Evolutionary conservation across 2,888 invertebrate genomes (phyloP), one percentile per base, ranked within the genome.

Genomic region (Lasioglossum calceatum): DNA sequence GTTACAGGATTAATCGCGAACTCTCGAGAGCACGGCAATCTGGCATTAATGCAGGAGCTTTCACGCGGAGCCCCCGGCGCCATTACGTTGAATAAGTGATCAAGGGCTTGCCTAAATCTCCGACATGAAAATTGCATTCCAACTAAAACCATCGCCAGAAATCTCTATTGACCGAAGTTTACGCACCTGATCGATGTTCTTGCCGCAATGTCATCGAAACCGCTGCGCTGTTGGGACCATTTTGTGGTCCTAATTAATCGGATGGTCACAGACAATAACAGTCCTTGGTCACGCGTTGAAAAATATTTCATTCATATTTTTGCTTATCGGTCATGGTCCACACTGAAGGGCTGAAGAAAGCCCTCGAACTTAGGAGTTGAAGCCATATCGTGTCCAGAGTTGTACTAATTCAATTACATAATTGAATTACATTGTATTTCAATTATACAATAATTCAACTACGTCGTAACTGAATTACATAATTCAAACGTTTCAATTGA

Each of bases 71-170:
- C 36, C 36, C 36, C 36, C 19, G 67, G 36, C 36, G 36, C 67
- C 67, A 67, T 67, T 67, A 67, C 67, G 67, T 67, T 67, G 73
- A 67, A 67, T 67, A 67, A 67, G 67, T 67, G 67, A 67, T 67
- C 67, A 32, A 42, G 61, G 67, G 67, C 67, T 67, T 67, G 67
- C 67, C 67, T 67, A 67, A 67, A 67, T 67, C 67, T 36, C 67
- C 67, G 5, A 67, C 67, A 67, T 67, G 67, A 67, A 67, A 67
- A 67, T 67, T 67, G 67, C 67, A 67, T 67, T 67, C 36, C 36
- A 39, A 36, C 42, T n/a, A 42, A 71, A 71, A n/a, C 71, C 42
- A n/a, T 42, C 42, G 14, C 27, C 42, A 42, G 71, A 42, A n/a
- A 71, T 42, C 71, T 42, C 71, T 71, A 71, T 42, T 71, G 42